phyloP scores from a whole-genome alignment of 2,888 invertebrate species.

The Apamea anceps region DNA sequence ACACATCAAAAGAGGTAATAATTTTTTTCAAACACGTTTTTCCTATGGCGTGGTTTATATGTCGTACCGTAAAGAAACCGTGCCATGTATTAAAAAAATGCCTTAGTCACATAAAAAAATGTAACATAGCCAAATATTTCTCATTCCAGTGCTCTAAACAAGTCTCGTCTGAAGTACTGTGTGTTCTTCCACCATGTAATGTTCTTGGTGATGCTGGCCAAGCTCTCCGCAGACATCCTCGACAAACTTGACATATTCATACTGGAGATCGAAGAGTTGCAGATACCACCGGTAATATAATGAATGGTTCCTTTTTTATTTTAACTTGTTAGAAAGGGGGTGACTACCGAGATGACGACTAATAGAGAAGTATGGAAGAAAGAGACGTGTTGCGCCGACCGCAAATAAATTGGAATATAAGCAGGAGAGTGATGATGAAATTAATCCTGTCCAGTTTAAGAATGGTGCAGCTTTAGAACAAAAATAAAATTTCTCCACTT shows the following conservation, averaged over 20 bases:
- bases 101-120: background rate
- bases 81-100: no score
- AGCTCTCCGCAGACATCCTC: constrained; percentile 97
- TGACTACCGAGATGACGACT: background rate
- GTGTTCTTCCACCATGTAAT: constrained; percentile 98
- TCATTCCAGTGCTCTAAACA: constrained; percentile 96
- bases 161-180: constrained; percentile 98
- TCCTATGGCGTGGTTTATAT: no score
- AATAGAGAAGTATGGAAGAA: background rate
- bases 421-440: background rate
- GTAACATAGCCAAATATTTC: background rate
- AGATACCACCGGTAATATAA: constrained; percentile 93
- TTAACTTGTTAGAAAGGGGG: background rate
- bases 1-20: no score
- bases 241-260: constrained; percentile 98
- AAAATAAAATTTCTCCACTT: background rate
- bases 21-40: no score
- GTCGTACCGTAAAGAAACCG: no score
- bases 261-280: constrained; percentile 97
- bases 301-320: background rate
- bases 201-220: constrained; percentile 97
- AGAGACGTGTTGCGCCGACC: background rate
- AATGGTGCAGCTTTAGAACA: background rate
- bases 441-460: background rate
- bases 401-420: background rate